Conservation (phyloP, 2,888 invertebrate genomes). For the Melanophora roralis region DNA sequence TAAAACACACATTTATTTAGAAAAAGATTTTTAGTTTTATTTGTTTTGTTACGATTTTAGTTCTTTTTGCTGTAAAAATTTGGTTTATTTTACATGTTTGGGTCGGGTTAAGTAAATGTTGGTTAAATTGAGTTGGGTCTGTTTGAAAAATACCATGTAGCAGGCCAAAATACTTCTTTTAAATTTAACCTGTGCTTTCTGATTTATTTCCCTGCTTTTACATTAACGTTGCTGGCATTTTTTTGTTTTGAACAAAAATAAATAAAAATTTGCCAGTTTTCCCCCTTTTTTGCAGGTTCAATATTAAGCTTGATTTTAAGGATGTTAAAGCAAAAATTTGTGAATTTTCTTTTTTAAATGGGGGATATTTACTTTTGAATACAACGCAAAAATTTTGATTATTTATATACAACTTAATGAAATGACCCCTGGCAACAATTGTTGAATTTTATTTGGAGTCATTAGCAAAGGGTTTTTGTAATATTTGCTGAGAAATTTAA, state of each 20-base stretch:
- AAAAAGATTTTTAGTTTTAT: not conserved
- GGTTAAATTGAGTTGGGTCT: constrained; percentile 53
- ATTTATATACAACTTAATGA: too few species aligned
- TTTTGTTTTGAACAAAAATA: not conserved
- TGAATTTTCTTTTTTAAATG: too few species aligned
- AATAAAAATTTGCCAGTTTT: not conserved
- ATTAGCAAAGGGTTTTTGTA: too few species aligned
- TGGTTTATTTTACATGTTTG: not conserved
- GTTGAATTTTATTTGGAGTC: too few species aligned
- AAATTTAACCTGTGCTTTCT: constrained; percentile 7
- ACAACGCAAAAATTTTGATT: too few species aligned
- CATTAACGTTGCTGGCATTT: too few species aligned
- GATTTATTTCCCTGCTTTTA: not conserved
- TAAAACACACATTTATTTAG: not conserved
- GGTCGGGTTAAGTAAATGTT: constrained; percentile 53
- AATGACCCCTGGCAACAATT: too few species aligned
- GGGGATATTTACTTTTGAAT: too few species aligned
- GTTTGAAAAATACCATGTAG: constrained; percentile 16
- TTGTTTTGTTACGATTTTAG: not conserved
- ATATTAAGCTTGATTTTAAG: too few species aligned
- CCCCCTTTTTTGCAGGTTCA: not conserved
- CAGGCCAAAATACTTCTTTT: not conserved
- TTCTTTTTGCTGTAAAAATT: not conserved
- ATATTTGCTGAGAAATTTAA: too few species aligned
- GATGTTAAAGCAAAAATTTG: too few species aligned